Evolutionary conservation across 1,140 invertebrate genomes (phyloP).

Genomic region (Agraylea sexmaculata): DNA sequence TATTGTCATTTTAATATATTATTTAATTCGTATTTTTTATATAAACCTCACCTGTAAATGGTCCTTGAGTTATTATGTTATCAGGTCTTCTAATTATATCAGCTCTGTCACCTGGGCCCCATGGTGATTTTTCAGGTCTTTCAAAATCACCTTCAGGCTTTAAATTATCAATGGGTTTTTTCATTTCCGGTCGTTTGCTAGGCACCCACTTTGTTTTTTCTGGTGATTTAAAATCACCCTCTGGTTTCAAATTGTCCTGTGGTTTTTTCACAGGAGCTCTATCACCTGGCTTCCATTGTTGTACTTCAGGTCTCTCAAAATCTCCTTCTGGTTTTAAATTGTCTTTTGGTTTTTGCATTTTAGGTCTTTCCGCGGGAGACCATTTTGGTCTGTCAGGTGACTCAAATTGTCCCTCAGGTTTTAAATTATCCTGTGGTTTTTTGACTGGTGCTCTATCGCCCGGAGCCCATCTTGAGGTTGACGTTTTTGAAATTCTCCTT

Average conservation of each 20-base stretch:
- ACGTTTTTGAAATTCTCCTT: conserved; percentile 47
- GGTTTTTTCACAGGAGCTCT: conserved; percentile 38
- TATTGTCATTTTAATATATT: no score
- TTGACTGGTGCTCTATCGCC: conserved; percentile 43
- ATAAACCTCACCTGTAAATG: conserved; percentile 40
- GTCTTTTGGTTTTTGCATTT: conserved; percentile 36
- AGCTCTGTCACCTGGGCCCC: conserved; percentile 42
- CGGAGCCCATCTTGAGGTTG: conserved; percentile 36
- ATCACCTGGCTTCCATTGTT: conserved; percentile 37
- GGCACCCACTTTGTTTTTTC: conserved; percentile 26
- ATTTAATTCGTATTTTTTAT: no score
- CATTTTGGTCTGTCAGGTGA: conserved; percentile 34
- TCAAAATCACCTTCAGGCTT: conserved; percentile 44
- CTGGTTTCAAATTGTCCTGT: conserved; percentile 44
- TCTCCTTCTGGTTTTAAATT: conserved; percentile 41
- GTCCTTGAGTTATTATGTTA: conserved; percentile 46
- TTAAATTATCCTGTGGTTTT: conserved; percentile 46
- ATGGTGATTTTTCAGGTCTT: conserved; percentile 21
- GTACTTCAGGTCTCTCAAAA: conserved; percentile 32
- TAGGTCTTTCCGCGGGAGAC: conserved; percentile 31
- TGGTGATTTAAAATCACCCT: conserved; percentile 44
- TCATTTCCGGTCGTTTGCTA: conserved; percentile 26
- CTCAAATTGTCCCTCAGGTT: conserved; percentile 44
- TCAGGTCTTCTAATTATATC: conserved; percentile 48
- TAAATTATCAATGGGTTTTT: conserved; percentile 43